phyloP scores from a whole-genome alignment of 2,888 invertebrate species.

The Yponomeuta sedellus region DNA sequence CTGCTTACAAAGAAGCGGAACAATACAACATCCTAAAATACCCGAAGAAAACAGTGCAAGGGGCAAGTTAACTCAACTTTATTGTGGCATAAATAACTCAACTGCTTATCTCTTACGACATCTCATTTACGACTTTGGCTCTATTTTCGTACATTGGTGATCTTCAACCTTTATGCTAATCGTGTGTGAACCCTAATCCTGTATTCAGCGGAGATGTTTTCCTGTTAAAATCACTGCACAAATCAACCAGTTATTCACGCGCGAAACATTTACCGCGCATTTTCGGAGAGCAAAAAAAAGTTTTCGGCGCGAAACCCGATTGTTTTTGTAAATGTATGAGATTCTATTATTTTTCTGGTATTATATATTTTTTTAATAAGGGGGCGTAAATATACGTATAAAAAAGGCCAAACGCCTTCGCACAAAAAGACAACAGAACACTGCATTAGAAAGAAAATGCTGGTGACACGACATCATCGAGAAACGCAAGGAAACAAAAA shows the following conservation, averaged over 20 bases:
- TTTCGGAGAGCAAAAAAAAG: too few species aligned
- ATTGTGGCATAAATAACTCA: neutral
- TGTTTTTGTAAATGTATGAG: too few species aligned
- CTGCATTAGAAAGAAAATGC: neutral
- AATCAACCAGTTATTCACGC: too few species aligned
- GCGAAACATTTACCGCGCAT: too few species aligned
- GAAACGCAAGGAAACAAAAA: constrained; percentile 10
- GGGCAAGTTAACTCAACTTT: neutral
- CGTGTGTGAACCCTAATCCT: neutral
- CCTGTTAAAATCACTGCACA: too few species aligned
- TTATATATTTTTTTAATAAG: too few species aligned
- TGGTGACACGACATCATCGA: neutral
- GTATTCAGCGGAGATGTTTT: too few species aligned
- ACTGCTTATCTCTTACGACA: neutral
- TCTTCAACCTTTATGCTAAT: neutral
- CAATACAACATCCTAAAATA: neutral
- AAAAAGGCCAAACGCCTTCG: too few species aligned
- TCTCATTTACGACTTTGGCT: neutral
- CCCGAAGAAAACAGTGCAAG: neutral
- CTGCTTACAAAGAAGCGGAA: too few species aligned
- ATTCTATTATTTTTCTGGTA: too few species aligned
- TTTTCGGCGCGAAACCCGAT: too few species aligned
- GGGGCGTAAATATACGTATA: neutral
- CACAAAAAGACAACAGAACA: neutral
- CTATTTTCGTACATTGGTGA: neutral